Evolutionary conservation across 2,888 invertebrate species (phyloP).

Genomic region (Acanthosepion pharaonis): DNA sequence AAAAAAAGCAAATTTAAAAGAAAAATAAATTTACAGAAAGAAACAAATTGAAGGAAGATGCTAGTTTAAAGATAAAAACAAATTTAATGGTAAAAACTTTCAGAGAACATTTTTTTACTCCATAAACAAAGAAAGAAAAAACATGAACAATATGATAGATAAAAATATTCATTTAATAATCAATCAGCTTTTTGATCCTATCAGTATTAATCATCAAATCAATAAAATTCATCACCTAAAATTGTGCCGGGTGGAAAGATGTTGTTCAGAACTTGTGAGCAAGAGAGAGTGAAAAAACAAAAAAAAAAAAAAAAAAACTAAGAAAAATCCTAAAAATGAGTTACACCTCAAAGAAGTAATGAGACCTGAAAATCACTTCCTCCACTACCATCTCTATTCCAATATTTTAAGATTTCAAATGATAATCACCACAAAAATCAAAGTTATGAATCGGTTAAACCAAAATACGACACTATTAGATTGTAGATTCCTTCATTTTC

Average conservation of each 20-base stretch:
- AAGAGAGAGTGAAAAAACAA: neutral
- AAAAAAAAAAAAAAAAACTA: neutral
- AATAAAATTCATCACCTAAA: neutral
- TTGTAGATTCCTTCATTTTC: too few relatives aligned
- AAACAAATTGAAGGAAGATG: neutral
- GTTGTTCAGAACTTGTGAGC: neutral
- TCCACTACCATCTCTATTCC: neutral
- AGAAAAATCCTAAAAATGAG: neutral
- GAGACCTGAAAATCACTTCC: neutral
- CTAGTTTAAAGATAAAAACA: neutral
- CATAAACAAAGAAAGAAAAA: neutral
- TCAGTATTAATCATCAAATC: neutral
- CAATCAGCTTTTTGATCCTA: neutral
- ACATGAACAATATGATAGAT: neutral
- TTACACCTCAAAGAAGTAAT: neutral
- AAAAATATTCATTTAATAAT: too few relatives aligned
- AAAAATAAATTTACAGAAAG: neutral
- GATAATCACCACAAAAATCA: too few relatives aligned
- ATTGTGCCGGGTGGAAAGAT: neutral
- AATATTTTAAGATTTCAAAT: too few relatives aligned
- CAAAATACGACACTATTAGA: too few relatives aligned
- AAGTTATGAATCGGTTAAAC: too few relatives aligned
- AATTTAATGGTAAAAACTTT: neutral
- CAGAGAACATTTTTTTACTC: neutral
- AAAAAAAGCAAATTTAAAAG: neutral